phyloP scores from a whole-genome alignment of 1,140 invertebrate genomes.

The Drosophila sechellia region DNA sequence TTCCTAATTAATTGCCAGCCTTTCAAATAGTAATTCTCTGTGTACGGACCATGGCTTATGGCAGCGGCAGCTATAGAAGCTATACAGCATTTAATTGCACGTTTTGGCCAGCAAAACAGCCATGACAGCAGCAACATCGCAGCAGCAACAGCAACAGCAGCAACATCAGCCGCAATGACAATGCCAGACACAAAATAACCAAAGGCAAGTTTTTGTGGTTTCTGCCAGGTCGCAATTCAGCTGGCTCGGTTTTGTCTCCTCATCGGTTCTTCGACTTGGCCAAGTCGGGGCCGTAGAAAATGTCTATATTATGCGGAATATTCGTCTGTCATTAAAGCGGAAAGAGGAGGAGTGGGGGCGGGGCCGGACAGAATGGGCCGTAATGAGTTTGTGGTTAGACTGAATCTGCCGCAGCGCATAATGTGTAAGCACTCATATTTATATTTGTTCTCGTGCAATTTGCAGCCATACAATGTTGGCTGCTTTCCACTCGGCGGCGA shows the following conservation, averaged over 20 bases:
- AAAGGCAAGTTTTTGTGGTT: slow-evolving; percentile 66
- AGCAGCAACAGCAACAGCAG: slow-evolving; percentile 8
- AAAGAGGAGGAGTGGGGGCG: background rate
- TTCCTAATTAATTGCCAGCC: background rate
- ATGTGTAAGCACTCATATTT: slow-evolving; percentile 43
- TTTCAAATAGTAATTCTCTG: slow-evolving; percentile 6
- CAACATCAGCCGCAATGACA: slow-evolving; percentile 65
- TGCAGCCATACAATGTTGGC: slow-evolving; percentile 44
- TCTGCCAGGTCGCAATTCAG: slow-evolving; percentile 39
- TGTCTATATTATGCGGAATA: slow-evolving; percentile 68
- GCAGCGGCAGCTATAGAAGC: slow-evolving; percentile 39
- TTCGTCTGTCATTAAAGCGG: slow-evolving; percentile 47
- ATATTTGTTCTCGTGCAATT: slow-evolving; percentile 51
- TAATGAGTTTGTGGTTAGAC: slow-evolving; percentile 60
- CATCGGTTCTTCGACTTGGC: slow-evolving; percentile 30
- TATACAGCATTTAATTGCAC: slow-evolving; percentile 72
- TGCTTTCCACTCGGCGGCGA: slow-evolving; percentile 30
- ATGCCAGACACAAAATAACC: slow-evolving; percentile 73
- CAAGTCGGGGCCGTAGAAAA: slow-evolving; percentile 56
- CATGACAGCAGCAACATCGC: slow-evolving; percentile 32
- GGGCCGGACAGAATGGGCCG: slow-evolving; percentile 21
- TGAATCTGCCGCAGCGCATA: slow-evolving; percentile 41
- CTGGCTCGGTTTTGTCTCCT: slow-evolving; percentile 33
- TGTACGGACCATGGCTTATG: slow-evolving; percentile 36
- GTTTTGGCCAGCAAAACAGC: slow-evolving; percentile 65